Conservation (phyloP, 2,113 vertebrate genomes). For the Menura novaehollandiae region DNA sequence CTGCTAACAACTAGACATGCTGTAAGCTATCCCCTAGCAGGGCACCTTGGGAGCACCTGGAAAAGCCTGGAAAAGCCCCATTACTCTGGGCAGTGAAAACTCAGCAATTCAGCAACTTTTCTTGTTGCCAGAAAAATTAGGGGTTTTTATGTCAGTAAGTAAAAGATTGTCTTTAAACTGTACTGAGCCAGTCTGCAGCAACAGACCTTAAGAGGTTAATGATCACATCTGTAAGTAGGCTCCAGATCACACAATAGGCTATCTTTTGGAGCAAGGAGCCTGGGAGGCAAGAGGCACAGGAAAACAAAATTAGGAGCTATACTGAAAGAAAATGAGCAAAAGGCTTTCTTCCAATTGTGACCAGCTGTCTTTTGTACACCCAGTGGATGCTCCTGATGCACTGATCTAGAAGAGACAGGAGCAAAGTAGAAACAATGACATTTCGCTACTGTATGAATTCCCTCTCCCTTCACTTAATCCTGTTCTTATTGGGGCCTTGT, state of each 20-base stretch:
- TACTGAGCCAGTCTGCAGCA: background rate
- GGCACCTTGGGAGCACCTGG: background rate
- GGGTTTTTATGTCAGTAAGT: background rate
- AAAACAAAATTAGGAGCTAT: slow-evolving; percentile 49
- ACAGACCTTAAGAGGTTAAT: slow-evolving; percentile 27
- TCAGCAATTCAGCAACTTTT: accelerated
- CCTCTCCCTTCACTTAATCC: slow-evolving; percentile 74
- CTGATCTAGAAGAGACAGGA: slow-evolving; percentile 53
- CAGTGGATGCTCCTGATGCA: slow-evolving; percentile 61
- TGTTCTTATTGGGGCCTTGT: slow-evolving; percentile 68
- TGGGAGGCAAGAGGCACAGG: background rate
- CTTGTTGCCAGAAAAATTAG: background rate
- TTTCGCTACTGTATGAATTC: slow-evolving; percentile 78
- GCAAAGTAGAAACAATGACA: slow-evolving; percentile 70
- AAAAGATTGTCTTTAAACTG: background rate
- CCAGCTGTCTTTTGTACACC: slow-evolving; percentile 61
- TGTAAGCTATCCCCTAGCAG: accelerated
- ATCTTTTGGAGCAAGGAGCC: slow-evolving; percentile 14
- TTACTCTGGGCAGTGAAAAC: background rate
- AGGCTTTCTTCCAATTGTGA: slow-evolving; percentile 58
- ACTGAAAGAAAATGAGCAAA: slow-evolving; percentile 44
- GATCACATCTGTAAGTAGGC: slow-evolving; percentile 39
- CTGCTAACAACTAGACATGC: background rate
- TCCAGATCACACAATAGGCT: slow-evolving; percentile 4
- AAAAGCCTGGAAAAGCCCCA: background rate